Conservation (phyloP, 2,797 vertebrate genomes). For the Leuciscus waleckii region DNA sequence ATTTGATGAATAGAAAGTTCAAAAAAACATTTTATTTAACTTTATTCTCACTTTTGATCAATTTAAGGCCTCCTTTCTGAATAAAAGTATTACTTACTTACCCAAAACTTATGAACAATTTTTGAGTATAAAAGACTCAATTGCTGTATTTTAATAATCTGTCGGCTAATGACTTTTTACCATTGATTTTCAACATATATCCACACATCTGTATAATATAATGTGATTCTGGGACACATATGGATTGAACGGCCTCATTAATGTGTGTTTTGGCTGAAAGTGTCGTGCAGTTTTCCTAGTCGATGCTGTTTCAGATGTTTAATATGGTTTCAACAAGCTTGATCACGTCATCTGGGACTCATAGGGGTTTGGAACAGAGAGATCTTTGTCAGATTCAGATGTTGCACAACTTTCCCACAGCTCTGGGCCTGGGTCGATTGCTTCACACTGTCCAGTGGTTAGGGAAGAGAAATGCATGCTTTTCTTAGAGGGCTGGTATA, state of each 20-base stretch:
- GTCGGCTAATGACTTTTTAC: neutral
- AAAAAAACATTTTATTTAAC: no score
- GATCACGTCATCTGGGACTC: neutral
- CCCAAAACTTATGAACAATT: no score
- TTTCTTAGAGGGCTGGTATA: neutral
- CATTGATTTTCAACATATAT: neutral
- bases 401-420: conserved; percentile 8
- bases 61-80: no score
- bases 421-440: neutral
- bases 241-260: neutral
- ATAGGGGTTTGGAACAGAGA: neutral
- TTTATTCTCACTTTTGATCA: no score
- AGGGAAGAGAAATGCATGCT: neutral
- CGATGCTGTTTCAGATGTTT: neutral
- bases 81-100: no score
- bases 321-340: neutral
- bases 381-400: neutral
- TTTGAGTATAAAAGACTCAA: no score
- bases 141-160: neutral
- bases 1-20: no score
- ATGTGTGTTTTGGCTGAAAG: neutral
- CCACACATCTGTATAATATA: neutral
- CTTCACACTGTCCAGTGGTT: neutral
- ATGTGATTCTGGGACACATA: no score
- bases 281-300: neutral